Percentiles rank a stretch among this genome's conserved stretches.
phyloP scores from a whole-genome alignment of 2,113 vertebrate species.

The Lepidiolamprologus cunningtoni region DNA sequence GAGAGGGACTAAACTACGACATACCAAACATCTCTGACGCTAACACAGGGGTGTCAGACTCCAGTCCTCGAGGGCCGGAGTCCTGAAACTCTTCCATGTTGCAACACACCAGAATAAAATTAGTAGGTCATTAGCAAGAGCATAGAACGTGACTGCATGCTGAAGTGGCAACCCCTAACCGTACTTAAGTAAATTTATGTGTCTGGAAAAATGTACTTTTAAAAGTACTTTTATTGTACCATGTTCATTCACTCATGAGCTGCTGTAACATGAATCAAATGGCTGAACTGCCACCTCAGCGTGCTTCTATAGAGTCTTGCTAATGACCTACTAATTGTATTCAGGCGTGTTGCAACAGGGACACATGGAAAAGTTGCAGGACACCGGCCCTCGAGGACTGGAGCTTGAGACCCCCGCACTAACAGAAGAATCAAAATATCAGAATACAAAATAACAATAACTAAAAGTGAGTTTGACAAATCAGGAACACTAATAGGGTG shows the following conservation, averaged over 20 bases:
- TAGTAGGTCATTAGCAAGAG: background rate
- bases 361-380: too few species aligned
- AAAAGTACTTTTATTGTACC: rapidly evolving
- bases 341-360: too few species aligned
- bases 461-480: background rate
- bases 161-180: background rate
- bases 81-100: background rate
- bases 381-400: too few species aligned
- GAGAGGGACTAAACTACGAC: background rate
- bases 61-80: rapidly evolving
- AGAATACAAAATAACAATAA: background rate
- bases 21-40: background rate
- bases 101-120: background rate
- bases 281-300: too few species aligned
- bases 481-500: background rate
- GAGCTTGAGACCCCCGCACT: rapidly evolving
- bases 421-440: too few species aligned
- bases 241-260: background rate
- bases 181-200: background rate
- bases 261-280: too few species aligned
- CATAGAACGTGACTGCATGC: rapidly evolving
- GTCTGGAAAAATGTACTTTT: rapidly evolving
- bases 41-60: background rate
- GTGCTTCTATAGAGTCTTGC: too few species aligned
- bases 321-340: rapidly evolving